A percentile compares a stretch with the other conserved stretches of the same genome.
Evolutionary conservation across 2,797 vertebrate genomes (phyloP).

Genomic region (Argentina silus): DNA sequence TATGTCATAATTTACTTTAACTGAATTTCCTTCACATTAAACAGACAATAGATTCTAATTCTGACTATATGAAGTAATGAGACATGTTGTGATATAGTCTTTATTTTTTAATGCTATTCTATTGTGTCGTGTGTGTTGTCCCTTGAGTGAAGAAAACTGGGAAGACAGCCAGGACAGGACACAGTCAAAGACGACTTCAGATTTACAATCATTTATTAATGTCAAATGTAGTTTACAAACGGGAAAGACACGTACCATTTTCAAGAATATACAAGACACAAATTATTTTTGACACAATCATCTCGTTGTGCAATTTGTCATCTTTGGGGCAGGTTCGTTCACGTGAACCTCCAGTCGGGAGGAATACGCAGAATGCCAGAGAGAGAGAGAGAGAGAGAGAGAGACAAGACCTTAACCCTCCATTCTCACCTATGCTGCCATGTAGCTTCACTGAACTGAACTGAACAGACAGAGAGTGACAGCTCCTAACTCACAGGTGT

Average conservation of each 20-base stretch:
- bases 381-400: neutral
- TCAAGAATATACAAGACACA: conserved; percentile 93
- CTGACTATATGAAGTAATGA: no score
- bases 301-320: conserved; percentile 82
- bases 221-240: conserved; percentile 96
- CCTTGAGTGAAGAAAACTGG: neutral
- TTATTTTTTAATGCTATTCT: no score
- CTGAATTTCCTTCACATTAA: neutral
- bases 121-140: no score
- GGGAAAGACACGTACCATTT: conserved; percentile 91
- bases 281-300: conserved; percentile 82
- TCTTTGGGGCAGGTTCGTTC: conserved; percentile 69
- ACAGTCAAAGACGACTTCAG: conserved; percentile 52
- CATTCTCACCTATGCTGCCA: neutral
- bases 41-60: neutral
- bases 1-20: neutral
- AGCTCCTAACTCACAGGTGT: no score
- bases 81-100: no score
- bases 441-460: neutral
- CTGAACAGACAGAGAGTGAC: neutral
- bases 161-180: conserved; percentile 50
- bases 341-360: conserved; percentile 6
- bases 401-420: neutral
- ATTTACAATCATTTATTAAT: conserved; percentile 93
- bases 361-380: neutral